Evolutionary conservation across 2,888 invertebrate species (phyloP).

Genomic region (Brachypalpus laphriformis): DNA sequence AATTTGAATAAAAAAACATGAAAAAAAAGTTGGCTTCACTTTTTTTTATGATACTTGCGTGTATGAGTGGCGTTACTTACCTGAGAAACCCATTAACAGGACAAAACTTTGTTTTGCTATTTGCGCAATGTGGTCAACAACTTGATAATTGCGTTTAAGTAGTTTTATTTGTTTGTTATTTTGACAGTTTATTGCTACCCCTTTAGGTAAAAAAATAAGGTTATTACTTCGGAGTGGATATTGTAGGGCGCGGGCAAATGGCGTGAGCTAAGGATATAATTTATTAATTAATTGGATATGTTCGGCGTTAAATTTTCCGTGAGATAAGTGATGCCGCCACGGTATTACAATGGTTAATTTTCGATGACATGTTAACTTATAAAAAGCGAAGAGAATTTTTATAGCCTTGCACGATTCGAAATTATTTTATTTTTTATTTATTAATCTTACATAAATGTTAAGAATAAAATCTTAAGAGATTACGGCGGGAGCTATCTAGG

Average conservation of each 20-base stretch:
- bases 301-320: conserved; percentile 21
- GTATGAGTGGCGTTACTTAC: conserved; percentile 32
- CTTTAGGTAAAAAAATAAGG: neutral
- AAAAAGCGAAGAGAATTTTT: neutral
- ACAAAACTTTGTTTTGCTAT: conserved; percentile 62
- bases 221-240: conserved; percentile 1
- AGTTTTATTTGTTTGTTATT: conserved; percentile 49
- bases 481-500: no score
- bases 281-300: conserved; percentile 44
- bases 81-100: conserved; percentile 49
- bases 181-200: conserved; percentile 19
- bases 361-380: neutral
- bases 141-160: conserved; percentile 63
- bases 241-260: neutral
- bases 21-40: neutral
- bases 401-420: neutral
- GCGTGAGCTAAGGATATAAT: conserved; percentile 45
- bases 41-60: conserved; percentile 43
- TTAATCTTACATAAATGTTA: no score
- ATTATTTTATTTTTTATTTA: no score
- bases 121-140: conserved; percentile 60
- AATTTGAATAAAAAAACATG: conserved; percentile 14
- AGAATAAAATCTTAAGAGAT: no score
- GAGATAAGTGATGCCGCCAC: conserved; percentile 37
- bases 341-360: conserved; percentile 4